Evolutionary conservation across 2,888 invertebrate genomes (phyloP).

Genomic region (Spisula solida): DNA sequence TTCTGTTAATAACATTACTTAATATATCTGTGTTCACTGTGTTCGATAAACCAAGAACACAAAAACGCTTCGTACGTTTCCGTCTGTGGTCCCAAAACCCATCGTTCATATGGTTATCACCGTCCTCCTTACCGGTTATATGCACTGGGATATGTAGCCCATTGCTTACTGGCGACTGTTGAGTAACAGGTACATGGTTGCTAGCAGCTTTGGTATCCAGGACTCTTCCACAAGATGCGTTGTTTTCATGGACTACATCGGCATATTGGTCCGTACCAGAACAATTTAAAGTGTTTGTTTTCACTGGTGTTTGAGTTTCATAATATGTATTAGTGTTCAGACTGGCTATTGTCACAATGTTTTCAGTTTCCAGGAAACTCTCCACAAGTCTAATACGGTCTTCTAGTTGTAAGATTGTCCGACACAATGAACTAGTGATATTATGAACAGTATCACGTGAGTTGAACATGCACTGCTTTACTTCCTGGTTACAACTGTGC

Average conservation of each 20-base stretch:
- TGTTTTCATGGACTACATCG: background rate
- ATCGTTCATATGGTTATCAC: background rate
- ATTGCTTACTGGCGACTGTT: background rate
- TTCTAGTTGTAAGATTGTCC: background rate
- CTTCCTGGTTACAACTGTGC: too few relatives aligned
- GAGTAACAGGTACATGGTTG: background rate
- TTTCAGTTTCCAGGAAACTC: background rate
- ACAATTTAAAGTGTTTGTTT: background rate
- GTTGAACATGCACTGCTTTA: too few relatives aligned
- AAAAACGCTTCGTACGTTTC: background rate
- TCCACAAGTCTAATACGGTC: background rate
- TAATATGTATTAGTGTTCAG: background rate
- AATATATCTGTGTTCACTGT: background rate
- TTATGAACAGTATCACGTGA: too few relatives aligned
- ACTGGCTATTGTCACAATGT: background rate
- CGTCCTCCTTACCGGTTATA: background rate
- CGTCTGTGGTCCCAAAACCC: background rate
- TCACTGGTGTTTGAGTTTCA: background rate
- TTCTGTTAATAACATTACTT: background rate
- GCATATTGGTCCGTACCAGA: background rate
- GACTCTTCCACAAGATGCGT: background rate
- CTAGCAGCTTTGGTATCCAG: background rate
- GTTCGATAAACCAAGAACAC: background rate
- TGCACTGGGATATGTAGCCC: background rate
- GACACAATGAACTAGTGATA: background rate